Evolutionary conservation across 1,140 invertebrate genomes (phyloP).

Genomic region (Caenorhabditis remanei): DNA sequence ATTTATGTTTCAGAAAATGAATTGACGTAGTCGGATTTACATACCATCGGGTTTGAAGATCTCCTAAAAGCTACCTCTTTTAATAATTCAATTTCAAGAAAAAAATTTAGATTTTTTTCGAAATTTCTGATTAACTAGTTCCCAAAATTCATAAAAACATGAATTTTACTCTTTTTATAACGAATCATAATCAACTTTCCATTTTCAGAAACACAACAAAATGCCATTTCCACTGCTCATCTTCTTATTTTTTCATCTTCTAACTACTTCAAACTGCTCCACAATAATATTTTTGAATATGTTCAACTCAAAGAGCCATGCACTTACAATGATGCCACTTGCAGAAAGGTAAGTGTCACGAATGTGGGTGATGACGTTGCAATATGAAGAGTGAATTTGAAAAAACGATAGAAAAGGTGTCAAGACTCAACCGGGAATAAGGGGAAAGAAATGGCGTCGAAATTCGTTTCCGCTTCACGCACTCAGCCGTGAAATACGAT

Average conservation of each 20-base stretch:
- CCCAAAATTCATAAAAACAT: too few species aligned
- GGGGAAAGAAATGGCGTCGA: slow-evolving; percentile 5
- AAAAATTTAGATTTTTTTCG: too few species aligned
- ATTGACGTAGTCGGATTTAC: too few species aligned
- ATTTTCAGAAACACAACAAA: slow-evolving; percentile 15
- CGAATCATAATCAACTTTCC: background rate
- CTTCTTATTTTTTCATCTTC: background rate
- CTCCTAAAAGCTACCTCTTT: too few species aligned
- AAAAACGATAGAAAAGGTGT: slow-evolving; percentile 33
- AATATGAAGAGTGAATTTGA: background rate
- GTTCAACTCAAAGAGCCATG: slow-evolving; percentile 55
- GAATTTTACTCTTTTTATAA: too few species aligned
- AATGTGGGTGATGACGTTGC: background rate
- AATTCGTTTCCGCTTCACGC: slow-evolving; percentile 48
- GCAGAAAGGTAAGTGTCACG: slow-evolving; percentile 50
- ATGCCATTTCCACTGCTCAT: slow-evolving; percentile 37
- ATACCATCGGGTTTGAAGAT: too few species aligned
- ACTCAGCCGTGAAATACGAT: slow-evolving; percentile 52
- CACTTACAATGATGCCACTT: slow-evolving; percentile 48
- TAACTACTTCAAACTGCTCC: slow-evolving; percentile 28
- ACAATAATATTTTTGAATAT: slow-evolving; percentile 47
- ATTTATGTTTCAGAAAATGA: too few species aligned
- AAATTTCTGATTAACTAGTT: too few species aligned
- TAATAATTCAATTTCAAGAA: too few species aligned
- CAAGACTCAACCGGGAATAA: slow-evolving; percentile 41